Percentiles rank a stretch among this genome's conserved stretches.
These are phyloP conservation scores for Falco cherrug DNA, from an alignment of 2,797 vertebrate genomes.

Conservation along the genomic window DNA sequence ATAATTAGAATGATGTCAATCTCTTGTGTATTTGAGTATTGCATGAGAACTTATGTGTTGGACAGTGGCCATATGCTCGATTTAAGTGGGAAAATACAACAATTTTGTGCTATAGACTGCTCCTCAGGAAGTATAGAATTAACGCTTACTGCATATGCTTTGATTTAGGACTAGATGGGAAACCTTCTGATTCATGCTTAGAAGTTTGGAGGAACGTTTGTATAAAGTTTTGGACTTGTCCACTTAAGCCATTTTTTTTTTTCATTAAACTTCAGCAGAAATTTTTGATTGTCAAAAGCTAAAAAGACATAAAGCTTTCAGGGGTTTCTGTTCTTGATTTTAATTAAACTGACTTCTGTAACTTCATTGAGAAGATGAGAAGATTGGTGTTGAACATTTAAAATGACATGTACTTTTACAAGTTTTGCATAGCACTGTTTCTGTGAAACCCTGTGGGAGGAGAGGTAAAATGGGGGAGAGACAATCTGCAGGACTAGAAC, in stretches of 20 bases:
- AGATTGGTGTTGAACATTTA: not conserved
- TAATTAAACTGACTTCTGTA: not conserved
- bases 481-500: conserved; percentile 51
- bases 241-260: not conserved
- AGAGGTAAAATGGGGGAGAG: conserved; percentile 22
- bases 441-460: conserved; percentile 49
- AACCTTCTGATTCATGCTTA: not conserved
- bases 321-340: not conserved
- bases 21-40: not conserved
- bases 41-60: not conserved
- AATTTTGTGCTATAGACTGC: not conserved
- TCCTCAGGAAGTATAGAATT: not conserved
- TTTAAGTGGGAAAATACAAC: not conserved
- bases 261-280: not conserved
- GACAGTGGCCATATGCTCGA: not conserved
- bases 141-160: not conserved
- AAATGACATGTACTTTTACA: conserved; percentile 10
- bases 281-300: not conserved
- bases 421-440: not conserved
- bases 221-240: not conserved
- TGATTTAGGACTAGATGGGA: not conserved
- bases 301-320: not conserved
- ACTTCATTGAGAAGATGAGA: conserved; percentile 40
- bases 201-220: not conserved
- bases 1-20: not conserved